Evolutionary conservation across 1,140 invertebrate species (phyloP).

Genomic region (Drosophila murphyi): DNA sequence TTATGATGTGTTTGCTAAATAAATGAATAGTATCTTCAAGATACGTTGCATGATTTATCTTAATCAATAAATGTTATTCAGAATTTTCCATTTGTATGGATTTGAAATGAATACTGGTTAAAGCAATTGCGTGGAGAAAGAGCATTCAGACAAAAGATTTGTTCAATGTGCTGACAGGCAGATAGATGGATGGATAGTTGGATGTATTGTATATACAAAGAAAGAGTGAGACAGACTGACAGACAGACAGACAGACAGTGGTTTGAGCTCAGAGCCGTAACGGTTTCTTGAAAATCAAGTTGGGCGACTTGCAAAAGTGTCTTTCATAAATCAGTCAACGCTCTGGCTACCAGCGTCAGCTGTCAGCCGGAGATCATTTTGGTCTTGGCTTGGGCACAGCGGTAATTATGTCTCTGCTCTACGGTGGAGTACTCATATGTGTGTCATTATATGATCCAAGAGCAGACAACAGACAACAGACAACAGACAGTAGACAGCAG

Average conservation of each 20-base stretch:
- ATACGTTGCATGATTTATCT: background rate
- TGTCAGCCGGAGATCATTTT: constrained; percentile 53
- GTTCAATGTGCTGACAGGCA: constrained; percentile 24
- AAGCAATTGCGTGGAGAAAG: background rate
- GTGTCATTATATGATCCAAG: constrained; percentile 46
- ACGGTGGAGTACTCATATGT: constrained; percentile 37
- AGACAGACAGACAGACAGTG: constrained; percentile 6
- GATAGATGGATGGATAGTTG: constrained; percentile 4
- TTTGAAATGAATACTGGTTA: background rate
- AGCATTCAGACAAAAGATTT: constrained; percentile 27
- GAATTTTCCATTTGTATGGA: background rate
- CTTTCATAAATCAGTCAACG: constrained; percentile 61
- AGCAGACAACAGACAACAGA: constrained; percentile 9
- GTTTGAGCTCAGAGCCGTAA: constrained; percentile 46
- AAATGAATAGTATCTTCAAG: no score
- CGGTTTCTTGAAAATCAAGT: constrained; percentile 54
- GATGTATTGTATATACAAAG: no score
- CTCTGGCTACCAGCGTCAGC: constrained; percentile 46
- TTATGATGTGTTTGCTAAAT: no score
- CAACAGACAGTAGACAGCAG: constrained; percentile 15
- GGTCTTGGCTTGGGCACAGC: constrained; percentile 28
- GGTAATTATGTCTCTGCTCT: constrained; percentile 49
- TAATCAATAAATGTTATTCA: background rate
- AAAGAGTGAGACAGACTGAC: background rate
- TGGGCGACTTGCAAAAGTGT: constrained; percentile 62